A percentile compares a stretch with the other conserved stretches of the same genome.
phyloP scores from a whole-genome alignment of 2,797 vertebrate genomes.

The Chiroxiphia lanceolata region DNA sequence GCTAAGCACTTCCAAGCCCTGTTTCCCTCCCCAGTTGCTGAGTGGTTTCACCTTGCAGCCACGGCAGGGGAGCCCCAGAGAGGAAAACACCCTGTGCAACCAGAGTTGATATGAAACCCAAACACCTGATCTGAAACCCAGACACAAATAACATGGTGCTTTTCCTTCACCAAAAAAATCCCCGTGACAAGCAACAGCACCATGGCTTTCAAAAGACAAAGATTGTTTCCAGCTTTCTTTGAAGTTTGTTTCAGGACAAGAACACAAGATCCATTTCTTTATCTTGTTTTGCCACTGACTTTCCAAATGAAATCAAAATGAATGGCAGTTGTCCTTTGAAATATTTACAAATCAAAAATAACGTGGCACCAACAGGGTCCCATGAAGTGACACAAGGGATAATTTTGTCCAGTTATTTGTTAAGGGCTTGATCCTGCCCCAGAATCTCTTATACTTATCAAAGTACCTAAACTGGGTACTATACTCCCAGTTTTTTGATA shows the following conservation, averaged over 20 bases:
- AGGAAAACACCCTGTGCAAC: not conserved
- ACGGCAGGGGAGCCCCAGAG: not conserved
- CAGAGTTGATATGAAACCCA: not conserved
- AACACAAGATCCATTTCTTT: not conserved
- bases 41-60: not conserved
- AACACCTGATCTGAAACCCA: not conserved
- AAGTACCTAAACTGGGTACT: not conserved
- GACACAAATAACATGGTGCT: not conserved
- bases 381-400: not conserved
- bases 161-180: not conserved
- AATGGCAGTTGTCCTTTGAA: not conserved
- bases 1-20: not conserved
- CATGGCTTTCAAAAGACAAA: not conserved
- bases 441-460: not conserved
- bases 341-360: not conserved
- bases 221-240: not conserved
- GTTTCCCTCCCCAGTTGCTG: fast-evolving
- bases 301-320: conserved; percentile 14
- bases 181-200: not conserved
- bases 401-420: not conserved
- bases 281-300: not conserved
- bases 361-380: fast-evolving
- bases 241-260: not conserved
- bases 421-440: not conserved
- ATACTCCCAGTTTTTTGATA: not conserved